These are phyloP conservation scores for Drosophila kanekoi DNA, from an alignment of 2,888 invertebrate species.

Conservation along the genomic window DNA sequence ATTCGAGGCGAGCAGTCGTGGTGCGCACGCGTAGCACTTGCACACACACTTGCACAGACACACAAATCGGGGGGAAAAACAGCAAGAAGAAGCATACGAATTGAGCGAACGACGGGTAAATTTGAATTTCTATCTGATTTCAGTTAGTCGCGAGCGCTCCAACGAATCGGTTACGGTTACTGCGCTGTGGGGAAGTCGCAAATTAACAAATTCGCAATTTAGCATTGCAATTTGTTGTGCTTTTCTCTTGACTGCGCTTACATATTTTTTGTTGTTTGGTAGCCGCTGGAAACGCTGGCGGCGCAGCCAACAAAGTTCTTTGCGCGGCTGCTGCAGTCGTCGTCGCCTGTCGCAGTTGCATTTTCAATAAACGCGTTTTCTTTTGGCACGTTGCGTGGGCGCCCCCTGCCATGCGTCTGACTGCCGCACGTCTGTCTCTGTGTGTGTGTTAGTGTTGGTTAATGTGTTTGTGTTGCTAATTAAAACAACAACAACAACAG, in stretches of 20 bases:
- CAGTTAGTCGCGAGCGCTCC: conserved; percentile 59
- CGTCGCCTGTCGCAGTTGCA: conserved; percentile 53
- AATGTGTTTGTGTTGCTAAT: conserved; percentile 74
- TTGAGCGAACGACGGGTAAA: conserved; percentile 39
- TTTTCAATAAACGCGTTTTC: conserved; percentile 77
- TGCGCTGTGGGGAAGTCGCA: conserved; percentile 22
- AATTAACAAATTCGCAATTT: conserved; percentile 32
- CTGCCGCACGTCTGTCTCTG: conserved; percentile 32
- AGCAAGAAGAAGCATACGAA: conserved; percentile 27
- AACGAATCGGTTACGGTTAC: conserved; percentile 63
- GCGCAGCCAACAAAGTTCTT: conserved; percentile 50
- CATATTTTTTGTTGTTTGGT: conserved; percentile 3
- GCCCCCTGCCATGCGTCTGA: conserved; percentile 54
- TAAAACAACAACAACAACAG: conserved; percentile 56
- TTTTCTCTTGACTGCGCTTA: conserved; percentile 2
- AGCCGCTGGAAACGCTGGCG: conserved; percentile 24
- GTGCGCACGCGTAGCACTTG: conserved; percentile 52
- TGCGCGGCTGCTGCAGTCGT: conserved; percentile 39
- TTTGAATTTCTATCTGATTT: conserved; percentile 45
- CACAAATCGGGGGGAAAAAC: conserved; percentile 25
- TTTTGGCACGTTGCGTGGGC: conserved; percentile 74
- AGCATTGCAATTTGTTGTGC: conserved; percentile 21
- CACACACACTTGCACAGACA: conserved; percentile 28
- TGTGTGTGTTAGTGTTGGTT: conserved; percentile 56
- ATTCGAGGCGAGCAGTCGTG: conserved; percentile 52